Evolutionary conservation across 2,113 vertebrate genomes (phyloP), one percentile per base, ranked within the genome.

Genomic region (Vireo altiloquus): DNA sequence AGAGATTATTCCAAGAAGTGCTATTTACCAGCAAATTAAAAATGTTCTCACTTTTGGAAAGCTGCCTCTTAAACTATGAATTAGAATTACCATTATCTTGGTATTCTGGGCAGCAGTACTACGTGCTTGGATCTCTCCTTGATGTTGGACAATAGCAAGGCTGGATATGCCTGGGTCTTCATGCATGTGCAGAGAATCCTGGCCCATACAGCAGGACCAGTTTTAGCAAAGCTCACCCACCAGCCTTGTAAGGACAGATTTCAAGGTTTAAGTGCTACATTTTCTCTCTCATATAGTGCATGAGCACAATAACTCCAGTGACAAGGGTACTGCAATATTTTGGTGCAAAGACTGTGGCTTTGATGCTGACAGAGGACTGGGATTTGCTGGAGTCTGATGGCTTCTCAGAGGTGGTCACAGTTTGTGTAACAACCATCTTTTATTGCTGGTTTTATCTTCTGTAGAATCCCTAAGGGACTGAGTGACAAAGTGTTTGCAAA

Each of bases 381-480:
- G 59, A 53, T 56, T 46, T 77, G 4, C 5, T 86, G 76, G 50
- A 79, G 82, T 33, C 31, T 18, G 39, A 31, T 71, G 10, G 1
- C 30, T 50, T 87, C 76, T 84, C 1, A 2, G 59, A 80, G 64
- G 13, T 42, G 47, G 81, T 61, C 79, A n/a, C 30, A 2, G 64
- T 80, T 71, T 52, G 44, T 65, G 75, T 76, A 65, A 50, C 4
- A 15, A 7, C 33, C 5, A 4, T n/a, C 19, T 80, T 66, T 68
- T 42, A 11, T 76, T 82, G 66, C 47, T 71, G 79, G 13, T 66
- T 92, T 94, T 93, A 69, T 92, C 66, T 96, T 91, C 82, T 80
- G 71, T 94, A 99, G 99, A 93, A 99, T 99, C 96, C 98, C 99
- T 10, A 99, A 99, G 95, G 97, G 98, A 30, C 98, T 99, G 68